Evolutionary conservation across 1,140 invertebrate species (phyloP).

Genomic region (Zaprionus kolodkinae): DNA sequence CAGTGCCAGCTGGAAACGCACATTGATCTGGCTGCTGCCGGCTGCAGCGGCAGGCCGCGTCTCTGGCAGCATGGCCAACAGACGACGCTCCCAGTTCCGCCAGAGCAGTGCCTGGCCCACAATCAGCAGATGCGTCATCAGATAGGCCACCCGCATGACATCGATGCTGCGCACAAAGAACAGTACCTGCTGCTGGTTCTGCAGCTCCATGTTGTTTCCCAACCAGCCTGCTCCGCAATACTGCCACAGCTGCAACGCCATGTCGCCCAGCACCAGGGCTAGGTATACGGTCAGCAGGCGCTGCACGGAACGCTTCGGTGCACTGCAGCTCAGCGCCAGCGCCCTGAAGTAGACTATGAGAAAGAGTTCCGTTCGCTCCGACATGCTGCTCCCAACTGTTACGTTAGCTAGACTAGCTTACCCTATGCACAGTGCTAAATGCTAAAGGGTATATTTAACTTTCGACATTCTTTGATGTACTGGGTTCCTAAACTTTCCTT

Average conservation of each 20-base stretch:
- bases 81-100: conserved; percentile 28
- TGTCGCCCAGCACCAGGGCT: conserved; percentile 30
- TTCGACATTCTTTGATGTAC: no score
- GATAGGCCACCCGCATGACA: conserved; percentile 47
- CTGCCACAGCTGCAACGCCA: conserved; percentile 6
- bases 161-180: conserved; percentile 36
- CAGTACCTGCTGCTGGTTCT: not conserved
- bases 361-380: conserved; percentile 36
- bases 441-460: not conserved
- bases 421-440: not conserved
- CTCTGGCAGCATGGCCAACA: conserved; percentile 45
- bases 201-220: not conserved
- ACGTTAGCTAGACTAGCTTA: not conserved
- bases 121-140: conserved; percentile 42
- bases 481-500: no score
- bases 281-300: conserved; percentile 38
- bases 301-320: conserved; percentile 22
- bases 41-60: not conserved
- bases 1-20: conserved; percentile 23
- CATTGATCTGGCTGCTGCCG: not conserved
- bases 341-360: conserved; percentile 51
- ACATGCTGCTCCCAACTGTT: conserved; percentile 46
- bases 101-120: conserved; percentile 20
- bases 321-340: conserved; percentile 49
- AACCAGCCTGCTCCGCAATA: conserved; percentile 17